Evolutionary conservation across 2,797 vertebrate genomes (phyloP), one percentile per base, ranked within the genome.

Genomic region (Melanotaenia pygmaea): DNA sequence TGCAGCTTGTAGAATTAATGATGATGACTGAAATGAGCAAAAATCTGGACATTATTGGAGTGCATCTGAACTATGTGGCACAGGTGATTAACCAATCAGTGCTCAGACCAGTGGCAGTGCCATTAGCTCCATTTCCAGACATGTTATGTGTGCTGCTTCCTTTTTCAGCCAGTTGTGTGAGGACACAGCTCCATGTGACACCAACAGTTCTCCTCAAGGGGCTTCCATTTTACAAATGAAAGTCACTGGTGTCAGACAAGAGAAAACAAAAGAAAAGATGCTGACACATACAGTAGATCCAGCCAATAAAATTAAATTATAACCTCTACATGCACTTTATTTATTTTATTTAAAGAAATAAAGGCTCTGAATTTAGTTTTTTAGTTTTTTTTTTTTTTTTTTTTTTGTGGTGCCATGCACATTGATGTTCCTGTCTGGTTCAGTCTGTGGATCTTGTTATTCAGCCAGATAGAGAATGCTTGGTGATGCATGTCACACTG

Each of bases 401-500:
- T 82, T 79, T 85, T 84, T 77, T 81, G 66, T 1, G 37, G 64
- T 82, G 81, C 79, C 86, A 88, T 81, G 68, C 81, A 56, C 72
- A 86, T 84, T 47, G 86, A 89, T 73, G 76, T 81, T 76, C 32
- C 69, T 62, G 68, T 84, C 76, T 82, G 81, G 70, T 70, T 80
- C 74, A 34, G 79, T 66, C 69, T 34, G 68, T 72, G 75, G n/a
- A 72, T 14, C 73, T 86, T 85, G 76, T 74, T 82, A 63, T 83
- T 86, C 74, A 79, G 77, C 82, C 77, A 66, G 72, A 62, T 76
- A 61, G 75, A 77, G 64, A 86, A 84, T 67, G 83, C 76, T 84
- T 82, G 72, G 51, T 22, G 74, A 67, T 81, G 89, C 82, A 59
- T 82, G 77, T 77, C 54, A 61, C 88, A 90, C 89, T 80, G 79